Evolutionary conservation across 2,113 vertebrate genomes (phyloP).

Genomic region (Copsychus sechellarum): DNA sequence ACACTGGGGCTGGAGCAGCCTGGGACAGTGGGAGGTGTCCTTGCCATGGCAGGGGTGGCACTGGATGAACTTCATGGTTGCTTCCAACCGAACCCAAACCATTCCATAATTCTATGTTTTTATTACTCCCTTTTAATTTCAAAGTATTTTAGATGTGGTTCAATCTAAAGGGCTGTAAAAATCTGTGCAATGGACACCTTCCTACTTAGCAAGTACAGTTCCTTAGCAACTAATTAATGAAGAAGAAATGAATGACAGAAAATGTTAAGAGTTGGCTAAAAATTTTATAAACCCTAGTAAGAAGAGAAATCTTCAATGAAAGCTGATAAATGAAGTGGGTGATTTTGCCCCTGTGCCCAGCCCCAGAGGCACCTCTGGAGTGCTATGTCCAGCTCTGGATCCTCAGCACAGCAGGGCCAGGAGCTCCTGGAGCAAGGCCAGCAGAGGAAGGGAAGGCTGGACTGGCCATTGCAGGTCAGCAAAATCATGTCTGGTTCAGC

Average conservation of each 20-base stretch:
- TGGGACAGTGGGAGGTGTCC: neutral
- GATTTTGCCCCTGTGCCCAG: neutral
- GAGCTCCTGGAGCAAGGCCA: neutral
- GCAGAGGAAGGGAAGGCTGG: neutral
- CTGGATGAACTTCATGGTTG: fast-evolving
- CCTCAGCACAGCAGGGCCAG: neutral
- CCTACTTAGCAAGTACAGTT: neutral
- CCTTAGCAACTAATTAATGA: neutral
- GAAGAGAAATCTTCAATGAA: neutral
- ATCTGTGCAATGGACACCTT: neutral
- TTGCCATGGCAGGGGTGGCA: neutral
- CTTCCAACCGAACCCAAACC: neutral
- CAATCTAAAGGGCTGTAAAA: neutral
- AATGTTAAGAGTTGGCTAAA: neutral
- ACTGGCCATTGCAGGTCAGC: neutral
- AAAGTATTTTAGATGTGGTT: neutral
- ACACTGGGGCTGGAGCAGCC: neutral
- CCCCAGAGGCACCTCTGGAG: neutral
- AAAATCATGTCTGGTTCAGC: neutral
- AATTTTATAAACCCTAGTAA: neutral
- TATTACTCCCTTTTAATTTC: neutral
- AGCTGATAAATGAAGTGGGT: neutral
- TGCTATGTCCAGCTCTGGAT: neutral
- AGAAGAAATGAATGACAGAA: neutral
- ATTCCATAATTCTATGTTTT: neutral